Evolutionary conservation across 92 coral and sea anemone species (phyloP).

Genomic region (Micromussa lordhowensis): DNA sequence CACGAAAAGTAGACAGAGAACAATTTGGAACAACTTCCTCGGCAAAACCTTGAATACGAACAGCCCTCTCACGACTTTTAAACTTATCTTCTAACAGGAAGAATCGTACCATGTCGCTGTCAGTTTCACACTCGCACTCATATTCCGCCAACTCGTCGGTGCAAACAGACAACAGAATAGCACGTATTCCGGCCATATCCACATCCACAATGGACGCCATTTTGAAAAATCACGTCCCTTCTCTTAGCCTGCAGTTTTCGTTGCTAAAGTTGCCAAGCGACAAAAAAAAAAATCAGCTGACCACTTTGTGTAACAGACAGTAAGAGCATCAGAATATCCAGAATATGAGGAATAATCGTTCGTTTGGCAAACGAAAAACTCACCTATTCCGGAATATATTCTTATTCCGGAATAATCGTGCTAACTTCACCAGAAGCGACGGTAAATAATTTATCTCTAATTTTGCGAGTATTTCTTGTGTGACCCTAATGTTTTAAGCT

Average conservation of each 20-base stretch:
- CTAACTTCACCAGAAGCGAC: too few relatives aligned
- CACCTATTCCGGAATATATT: too few relatives aligned
- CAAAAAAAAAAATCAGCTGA: constrained; percentile 16
- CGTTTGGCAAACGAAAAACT: constrained; percentile 8
- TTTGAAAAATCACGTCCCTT: constrained; percentile 27
- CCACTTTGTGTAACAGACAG: too few relatives aligned
- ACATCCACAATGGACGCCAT: constrained; percentile 26
- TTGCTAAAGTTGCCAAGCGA: constrained; percentile 25
- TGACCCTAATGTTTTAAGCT: too few relatives aligned
- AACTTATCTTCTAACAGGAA: constrained; percentile 29
- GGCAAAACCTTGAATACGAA: constrained; percentile 33
- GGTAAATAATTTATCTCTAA: too few relatives aligned
- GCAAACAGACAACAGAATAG: constrained; percentile 42
- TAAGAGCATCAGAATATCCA: constrained; percentile 9
- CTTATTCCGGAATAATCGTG: too few relatives aligned
- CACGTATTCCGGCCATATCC: constrained; percentile 29
- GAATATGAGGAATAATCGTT: constrained; percentile 23
- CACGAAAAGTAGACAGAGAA: constrained; percentile 15
- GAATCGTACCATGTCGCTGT: constrained; percentile 29
- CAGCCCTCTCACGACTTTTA: constrained; percentile 14
- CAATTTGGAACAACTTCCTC: constrained; percentile 31
- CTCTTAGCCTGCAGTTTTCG: constrained; percentile 33
- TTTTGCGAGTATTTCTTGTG: too few relatives aligned
- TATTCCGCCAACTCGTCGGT: constrained; percentile 41
- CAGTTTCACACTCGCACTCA: constrained; percentile 24